Conservation (phyloP, 2,113 vertebrate species). For the Hiodon tergisus region DNA sequence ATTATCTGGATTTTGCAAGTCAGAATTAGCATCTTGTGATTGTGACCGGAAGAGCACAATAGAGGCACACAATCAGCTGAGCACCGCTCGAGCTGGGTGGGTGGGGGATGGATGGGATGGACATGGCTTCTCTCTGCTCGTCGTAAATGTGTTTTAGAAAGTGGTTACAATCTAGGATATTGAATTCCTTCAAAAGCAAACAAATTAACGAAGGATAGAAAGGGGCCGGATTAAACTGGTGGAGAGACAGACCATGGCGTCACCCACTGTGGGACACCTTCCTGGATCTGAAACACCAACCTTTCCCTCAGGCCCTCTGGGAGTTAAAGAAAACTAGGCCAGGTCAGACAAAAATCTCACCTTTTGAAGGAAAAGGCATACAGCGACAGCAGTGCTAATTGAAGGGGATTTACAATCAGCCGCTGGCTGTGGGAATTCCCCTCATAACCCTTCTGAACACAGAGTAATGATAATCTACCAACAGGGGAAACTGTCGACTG, state of each 20-base stretch:
- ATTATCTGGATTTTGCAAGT: no score
- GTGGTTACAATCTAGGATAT: constrained; percentile 15
- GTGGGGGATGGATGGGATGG: no score
- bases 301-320: neutral
- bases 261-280: neutral
- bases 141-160: no score
- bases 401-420: constrained; percentile 10
- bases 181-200: constrained; percentile 30
- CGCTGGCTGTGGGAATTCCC: neutral
- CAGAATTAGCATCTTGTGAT: no score
- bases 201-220: constrained; percentile 26
- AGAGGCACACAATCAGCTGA: no score
- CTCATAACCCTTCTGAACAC: neutral
- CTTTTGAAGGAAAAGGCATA: constrained; percentile 15
- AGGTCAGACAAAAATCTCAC: constrained; percentile 12
- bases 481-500: no score
- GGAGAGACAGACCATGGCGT: neutral
- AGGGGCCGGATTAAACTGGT: constrained; percentile 3
- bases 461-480: no score
- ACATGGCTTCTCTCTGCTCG: no score
- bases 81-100: no score
- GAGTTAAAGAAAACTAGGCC: neutral
- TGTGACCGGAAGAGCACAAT: no score
- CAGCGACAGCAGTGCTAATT: neutral
- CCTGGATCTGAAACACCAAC: constrained; percentile 8